Conservation (phyloP, 2,113 vertebrate genomes). For the Salminus brasiliensis region DNA sequence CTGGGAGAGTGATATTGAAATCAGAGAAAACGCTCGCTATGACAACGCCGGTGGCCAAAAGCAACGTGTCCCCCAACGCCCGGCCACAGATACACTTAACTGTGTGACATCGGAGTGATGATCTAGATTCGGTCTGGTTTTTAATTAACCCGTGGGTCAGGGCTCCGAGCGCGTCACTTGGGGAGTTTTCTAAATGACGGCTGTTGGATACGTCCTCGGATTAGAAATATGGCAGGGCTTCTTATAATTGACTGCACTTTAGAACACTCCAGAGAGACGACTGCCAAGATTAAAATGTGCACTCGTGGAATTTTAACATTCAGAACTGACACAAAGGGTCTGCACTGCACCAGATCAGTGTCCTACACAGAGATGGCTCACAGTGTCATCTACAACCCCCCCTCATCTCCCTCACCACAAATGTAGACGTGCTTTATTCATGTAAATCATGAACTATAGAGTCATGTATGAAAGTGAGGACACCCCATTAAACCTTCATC, state of each 20-base stretch:
- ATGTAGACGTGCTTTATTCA: no score
- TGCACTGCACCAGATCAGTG: neutral
- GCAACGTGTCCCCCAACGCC: slow-evolving; percentile 61
- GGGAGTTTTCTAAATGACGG: slow-evolving; percentile 70
- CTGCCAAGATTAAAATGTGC: neutral
- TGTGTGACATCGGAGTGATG: slow-evolving; percentile 57
- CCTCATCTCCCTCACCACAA: no score
- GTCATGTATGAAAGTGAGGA: no score
- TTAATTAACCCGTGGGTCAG: slow-evolving; percentile 81
- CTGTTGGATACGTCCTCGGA: slow-evolving; percentile 66
- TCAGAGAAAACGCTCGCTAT: slow-evolving; percentile 59
- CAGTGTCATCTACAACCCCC: no score
- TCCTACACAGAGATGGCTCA: neutral
- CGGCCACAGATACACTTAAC: slow-evolving; percentile 52
- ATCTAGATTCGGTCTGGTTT: slow-evolving; percentile 75
- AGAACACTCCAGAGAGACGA: slow-evolving; percentile 7
- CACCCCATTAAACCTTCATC: no score
- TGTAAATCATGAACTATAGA: no score
- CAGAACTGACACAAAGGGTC: neutral
- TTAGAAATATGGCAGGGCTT: slow-evolving; percentile 67
- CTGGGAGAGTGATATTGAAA: slow-evolving; percentile 49
- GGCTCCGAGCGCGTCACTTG: slow-evolving; percentile 69
- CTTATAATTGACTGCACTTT: slow-evolving; percentile 72
- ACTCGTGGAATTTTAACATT: slow-evolving; percentile 7
- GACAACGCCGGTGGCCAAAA: slow-evolving; percentile 75